These are phyloP conservation scores for Stichopus horrens DNA, from an alignment of 53 echinoderm and acorn worm species.

Conservation along the genomic window DNA sequence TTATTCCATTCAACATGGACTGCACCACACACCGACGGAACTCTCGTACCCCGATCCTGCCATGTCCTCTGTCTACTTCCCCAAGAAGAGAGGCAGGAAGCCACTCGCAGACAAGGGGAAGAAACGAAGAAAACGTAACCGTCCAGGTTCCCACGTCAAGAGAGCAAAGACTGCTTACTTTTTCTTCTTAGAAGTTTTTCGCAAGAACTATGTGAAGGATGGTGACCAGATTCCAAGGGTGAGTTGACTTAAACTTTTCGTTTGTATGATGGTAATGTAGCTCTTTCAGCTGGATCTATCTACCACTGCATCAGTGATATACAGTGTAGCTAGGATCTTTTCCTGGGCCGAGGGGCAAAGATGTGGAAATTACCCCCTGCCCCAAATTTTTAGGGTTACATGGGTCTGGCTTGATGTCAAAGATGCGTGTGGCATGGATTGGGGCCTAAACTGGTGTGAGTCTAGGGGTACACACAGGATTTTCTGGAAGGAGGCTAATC, in stretches of 20 bases:
- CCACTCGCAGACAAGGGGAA: conserved; percentile 88
- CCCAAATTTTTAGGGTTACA: no score
- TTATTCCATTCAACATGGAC: conserved; percentile 48
- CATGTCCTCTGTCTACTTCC: conserved; percentile 67
- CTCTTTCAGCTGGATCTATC: not conserved
- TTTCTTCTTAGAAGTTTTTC: conserved; percentile 92
- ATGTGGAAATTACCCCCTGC: no score
- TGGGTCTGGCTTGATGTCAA: no score
- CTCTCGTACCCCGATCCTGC: conserved; percentile 44
- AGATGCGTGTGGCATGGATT: no score
- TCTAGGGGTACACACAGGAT: no score
- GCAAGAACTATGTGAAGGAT: conserved; percentile 95
- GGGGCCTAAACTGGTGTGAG: no score
- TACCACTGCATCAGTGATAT: not conserved
- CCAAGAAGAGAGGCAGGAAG: conserved; percentile 89
- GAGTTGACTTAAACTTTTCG: conserved; percentile 1
- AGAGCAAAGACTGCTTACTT: conserved; percentile 96
- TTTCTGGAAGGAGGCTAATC: no score
- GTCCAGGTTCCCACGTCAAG: conserved; percentile 93
- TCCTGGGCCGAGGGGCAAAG: not conserved
- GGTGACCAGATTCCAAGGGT: conserved; percentile 98
- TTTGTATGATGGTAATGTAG: not conserved
- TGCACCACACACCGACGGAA: conserved; percentile 38
- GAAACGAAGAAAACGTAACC: conserved; percentile 88
- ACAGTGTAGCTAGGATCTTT: not conserved